Evolutionary conservation across 2,888 invertebrate species (phyloP).

Genomic region (Phoronis australis): DNA sequence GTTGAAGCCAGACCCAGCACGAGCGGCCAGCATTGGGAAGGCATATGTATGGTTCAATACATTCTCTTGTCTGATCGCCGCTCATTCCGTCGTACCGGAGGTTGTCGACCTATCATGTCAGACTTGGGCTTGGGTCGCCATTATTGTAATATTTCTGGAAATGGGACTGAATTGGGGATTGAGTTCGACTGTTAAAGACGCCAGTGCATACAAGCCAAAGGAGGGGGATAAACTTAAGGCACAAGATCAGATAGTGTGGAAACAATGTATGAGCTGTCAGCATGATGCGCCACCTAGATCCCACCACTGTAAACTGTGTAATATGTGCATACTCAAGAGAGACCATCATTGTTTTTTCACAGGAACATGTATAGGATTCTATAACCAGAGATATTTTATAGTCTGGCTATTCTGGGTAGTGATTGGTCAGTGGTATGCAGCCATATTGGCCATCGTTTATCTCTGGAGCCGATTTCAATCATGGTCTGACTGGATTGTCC

Average conservation of each 20-base stretch:
- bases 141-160: background rate
- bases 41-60: conserved; percentile 21
- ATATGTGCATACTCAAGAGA: conserved; percentile 48
- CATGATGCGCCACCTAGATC: conserved; percentile 36
- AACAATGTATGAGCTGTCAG: conserved; percentile 11
- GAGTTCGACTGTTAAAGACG: background rate
- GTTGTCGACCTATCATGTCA: no score
- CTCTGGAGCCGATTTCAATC: no score
- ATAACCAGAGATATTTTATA: conserved; percentile 53
- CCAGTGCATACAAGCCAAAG: background rate
- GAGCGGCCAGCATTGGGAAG: conserved; percentile 18
- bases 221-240: background rate
- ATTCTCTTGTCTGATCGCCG: conserved; percentile 21
- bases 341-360: conserved; percentile 54
- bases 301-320: conserved; percentile 51
- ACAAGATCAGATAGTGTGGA: background rate
- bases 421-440: conserved; percentile 17
- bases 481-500: conserved; percentile 17
- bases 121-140: no score
- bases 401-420: conserved; percentile 40
- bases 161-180: background rate
- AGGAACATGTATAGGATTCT: conserved; percentile 50
- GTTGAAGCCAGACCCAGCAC: conserved; percentile 22
- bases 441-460: no score
- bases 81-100: no score